A percentile compares a stretch with the other conserved stretches of the same genome.
phyloP scores from a whole-genome alignment of 2,113 vertebrate species.

The Ptilorrhoa leucosticta region DNA sequence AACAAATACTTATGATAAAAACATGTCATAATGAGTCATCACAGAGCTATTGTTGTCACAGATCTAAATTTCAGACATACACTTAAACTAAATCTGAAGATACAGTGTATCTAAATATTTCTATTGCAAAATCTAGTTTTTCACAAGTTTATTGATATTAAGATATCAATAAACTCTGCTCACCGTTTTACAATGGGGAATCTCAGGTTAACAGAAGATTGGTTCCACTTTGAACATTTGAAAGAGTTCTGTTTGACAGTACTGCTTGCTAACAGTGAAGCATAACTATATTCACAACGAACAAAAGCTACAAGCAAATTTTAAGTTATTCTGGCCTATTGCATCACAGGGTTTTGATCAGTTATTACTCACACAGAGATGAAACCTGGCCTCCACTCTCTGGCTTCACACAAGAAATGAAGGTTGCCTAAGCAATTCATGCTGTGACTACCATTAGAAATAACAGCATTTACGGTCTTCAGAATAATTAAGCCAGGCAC shows the following conservation, averaged over 20 bases:
- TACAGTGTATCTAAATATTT: neutral
- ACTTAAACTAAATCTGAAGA: neutral
- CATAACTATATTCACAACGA: rapidly evolving
- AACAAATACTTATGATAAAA: neutral
- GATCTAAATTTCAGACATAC: neutral
- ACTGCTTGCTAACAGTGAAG: neutral
- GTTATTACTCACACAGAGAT: neutral
- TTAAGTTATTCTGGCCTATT: neutral
- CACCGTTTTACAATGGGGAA: neutral
- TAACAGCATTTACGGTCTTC: neutral
- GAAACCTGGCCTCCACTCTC: neutral
- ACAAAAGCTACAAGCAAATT: neutral
- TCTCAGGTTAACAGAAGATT: neutral
- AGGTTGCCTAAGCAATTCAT: neutral
- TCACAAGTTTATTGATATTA: neutral
- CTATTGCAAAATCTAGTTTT: neutral
- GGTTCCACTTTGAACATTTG: neutral
- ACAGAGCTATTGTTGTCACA: neutral
- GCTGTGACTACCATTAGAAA: neutral
- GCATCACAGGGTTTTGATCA: neutral
- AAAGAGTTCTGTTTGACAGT: neutral
- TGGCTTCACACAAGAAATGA: neutral
- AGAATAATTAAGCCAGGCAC: neutral
- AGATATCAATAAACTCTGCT: neutral
- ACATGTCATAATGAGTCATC: neutral